A percentile compares a stretch with the other conserved stretches of the same genome.
Evolutionary conservation across 2,113 vertebrate species (phyloP).

Genomic region (Thalassarche chlororhynchos): DNA sequence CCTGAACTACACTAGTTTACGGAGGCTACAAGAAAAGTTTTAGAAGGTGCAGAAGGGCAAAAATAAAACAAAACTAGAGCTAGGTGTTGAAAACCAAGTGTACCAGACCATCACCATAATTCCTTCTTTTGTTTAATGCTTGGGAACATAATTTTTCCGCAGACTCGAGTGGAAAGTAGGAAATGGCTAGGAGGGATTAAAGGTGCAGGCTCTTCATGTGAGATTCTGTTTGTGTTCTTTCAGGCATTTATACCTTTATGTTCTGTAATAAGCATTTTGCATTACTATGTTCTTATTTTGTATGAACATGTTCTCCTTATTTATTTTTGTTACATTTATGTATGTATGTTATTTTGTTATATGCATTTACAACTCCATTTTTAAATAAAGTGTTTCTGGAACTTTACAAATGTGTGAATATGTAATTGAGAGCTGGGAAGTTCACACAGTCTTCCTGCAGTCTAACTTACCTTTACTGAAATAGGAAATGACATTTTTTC

Average conservation of each 20-base stretch:
- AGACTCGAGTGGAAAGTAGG: constrained; percentile 45
- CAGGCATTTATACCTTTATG: constrained; percentile 78
- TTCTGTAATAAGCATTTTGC: constrained; percentile 83
- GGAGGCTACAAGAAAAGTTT: constrained; percentile 35
- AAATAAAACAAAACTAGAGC: constrained; percentile 55
- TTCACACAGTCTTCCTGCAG: not conserved
- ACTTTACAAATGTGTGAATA: constrained; percentile 68
- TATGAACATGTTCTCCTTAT: constrained; percentile 91
- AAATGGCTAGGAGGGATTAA: constrained; percentile 69
- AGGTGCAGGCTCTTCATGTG: constrained; percentile 78
- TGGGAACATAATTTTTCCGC: constrained; percentile 62
- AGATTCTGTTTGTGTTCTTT: constrained; percentile 77
- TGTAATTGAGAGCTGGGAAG: not conserved
- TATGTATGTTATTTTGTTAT: constrained; percentile 92
- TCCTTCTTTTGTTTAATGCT: constrained; percentile 65
- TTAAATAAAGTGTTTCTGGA: constrained; percentile 94
- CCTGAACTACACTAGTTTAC: constrained; percentile 58
- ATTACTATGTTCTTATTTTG: constrained; percentile 87
- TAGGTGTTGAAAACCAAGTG: constrained; percentile 41
- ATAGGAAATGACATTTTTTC: not conserved
- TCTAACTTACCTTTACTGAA: not conserved
- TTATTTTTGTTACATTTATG: constrained; percentile 90
- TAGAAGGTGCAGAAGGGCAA: constrained; percentile 61
- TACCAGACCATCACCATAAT: constrained; percentile 58
- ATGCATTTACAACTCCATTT: constrained; percentile 90